Evolutionary conservation across 2,797 vertebrate genomes (phyloP).

Genomic region (Melanogrammus aeglefinus): DNA sequence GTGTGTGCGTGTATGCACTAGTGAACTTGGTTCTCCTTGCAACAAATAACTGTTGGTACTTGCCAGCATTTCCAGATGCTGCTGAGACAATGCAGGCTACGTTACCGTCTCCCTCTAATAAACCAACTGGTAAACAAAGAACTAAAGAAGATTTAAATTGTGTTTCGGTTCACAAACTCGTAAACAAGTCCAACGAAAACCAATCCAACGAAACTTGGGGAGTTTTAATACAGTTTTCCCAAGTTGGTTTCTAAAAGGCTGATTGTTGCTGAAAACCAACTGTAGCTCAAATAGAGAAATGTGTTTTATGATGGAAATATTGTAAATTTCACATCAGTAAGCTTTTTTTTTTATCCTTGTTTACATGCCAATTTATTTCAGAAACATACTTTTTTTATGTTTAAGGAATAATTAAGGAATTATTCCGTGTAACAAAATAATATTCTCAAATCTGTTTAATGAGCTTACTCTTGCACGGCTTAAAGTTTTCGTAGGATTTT

Average conservation of each 20-base stretch:
- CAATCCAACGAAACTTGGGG: not conserved
- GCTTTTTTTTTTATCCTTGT: no score
- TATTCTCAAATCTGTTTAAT: no score
- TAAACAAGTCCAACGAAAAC: not conserved
- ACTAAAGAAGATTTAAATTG: not conserved
- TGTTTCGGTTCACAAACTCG: not conserved
- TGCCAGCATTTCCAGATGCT: not conserved
- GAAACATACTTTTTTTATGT: not conserved
- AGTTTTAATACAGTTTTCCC: not conserved
- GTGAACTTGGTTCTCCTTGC: not conserved
- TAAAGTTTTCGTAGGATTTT: no score
- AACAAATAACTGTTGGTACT: not conserved
- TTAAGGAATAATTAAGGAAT: not conserved
- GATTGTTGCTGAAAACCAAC: not conserved
- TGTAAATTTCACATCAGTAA: not conserved
- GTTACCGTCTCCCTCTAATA: not conserved
- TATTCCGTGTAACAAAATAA: not conserved
- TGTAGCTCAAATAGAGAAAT: not conserved
- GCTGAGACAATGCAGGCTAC: not conserved
- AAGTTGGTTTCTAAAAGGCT: not conserved
- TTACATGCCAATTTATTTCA: not conserved
- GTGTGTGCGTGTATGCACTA: not conserved
- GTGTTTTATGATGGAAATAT: not conserved
- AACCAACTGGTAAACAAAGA: not conserved
- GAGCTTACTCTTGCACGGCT: no score